Base-by-base conservation (phyloP, 2,113 vertebrate species). In the Ciconia stormi region DNA sequence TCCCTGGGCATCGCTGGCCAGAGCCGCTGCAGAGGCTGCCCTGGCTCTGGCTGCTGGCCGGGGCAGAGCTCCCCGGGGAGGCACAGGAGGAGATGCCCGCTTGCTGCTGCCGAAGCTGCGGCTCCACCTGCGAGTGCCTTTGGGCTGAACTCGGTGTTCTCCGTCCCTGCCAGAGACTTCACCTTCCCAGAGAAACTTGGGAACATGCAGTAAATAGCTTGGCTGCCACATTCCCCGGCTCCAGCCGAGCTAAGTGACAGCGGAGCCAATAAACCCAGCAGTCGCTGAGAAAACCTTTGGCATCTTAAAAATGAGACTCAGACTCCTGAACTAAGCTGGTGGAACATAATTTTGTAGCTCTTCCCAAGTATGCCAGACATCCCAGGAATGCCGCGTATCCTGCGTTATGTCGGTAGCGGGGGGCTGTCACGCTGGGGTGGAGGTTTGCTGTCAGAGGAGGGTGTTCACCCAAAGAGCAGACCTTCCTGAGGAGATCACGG, bases 11-110 rank as follows among this genome's bases (percentile, higher is more conserved):
- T 22, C 4, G 11, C 55, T 47, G 53, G 5, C 53, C 1, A 0
- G 76, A 40, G 73, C 26, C 0, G 0, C 62, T 0, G 0, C 65
- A 11, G 61, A 30, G 55, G 71, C 70, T 69, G 47, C 30, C 8
- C 50, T 3, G 2, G 34, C 30, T 14, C 53, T 29, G 40, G 44
- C 74, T 29, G 12, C 63, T 38, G 27, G 0, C 26, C 30, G 49
- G n/a, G 38, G 40, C 14, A 30, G 72, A 42, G 66, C 55, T 26
- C 20, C 53, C 22, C 0, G 1, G 44, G 58, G 55, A 22, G 40
- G 6, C 21, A 32, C 14, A 8, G 69, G 62, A 40, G 2, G 16
- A 56, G 72, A 4, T 52, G 38, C 1, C 3, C 4, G 1, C 30
- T 7, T 3, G 2, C 44, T 82, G 49, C 46, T 70, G 59, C 65